Conservation (phyloP, 2,888 invertebrate genomes). For the Oithona nana region DNA sequence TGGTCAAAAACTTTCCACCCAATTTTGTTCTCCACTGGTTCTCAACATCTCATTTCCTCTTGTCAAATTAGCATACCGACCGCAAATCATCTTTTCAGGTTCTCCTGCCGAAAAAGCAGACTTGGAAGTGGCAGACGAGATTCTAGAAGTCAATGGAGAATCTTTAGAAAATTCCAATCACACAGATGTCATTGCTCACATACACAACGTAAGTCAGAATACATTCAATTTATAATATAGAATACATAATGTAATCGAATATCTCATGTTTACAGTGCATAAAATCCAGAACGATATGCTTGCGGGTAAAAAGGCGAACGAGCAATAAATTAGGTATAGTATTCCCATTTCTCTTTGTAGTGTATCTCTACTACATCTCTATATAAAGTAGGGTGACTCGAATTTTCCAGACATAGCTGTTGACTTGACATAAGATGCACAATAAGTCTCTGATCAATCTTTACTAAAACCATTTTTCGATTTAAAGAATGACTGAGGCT, state of each 20-base stretch:
- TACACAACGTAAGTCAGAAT: slow-evolving; percentile 57
- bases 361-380: too few species aligned
- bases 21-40: too few species aligned
- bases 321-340: slow-evolving; percentile 72
- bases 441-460: too few species aligned
- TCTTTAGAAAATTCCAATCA: slow-evolving; percentile 75
- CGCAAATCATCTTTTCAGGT: slow-evolving; percentile 33
- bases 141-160: slow-evolving; percentile 88
- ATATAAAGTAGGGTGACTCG: too few species aligned
- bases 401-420: too few species aligned
- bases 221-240: too few species aligned
- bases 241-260: too few species aligned
- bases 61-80: not conserved
- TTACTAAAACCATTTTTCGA: too few species aligned
- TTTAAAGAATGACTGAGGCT: too few species aligned
- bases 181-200: slow-evolving; percentile 77
- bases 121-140: slow-evolving; percentile 88
- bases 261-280: slow-evolving; percentile 75
- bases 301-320: slow-evolving; percentile 71
- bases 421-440: too few species aligned
- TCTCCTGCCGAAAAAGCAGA: slow-evolving; percentile 77
- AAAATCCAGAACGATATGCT: slow-evolving; percentile 78
- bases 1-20: too few species aligned
- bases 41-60: not conserved
- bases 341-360: too few species aligned